A percentile compares a stretch with the other conserved stretches of the same genome.
Evolutionary conservation across 2,797 vertebrate species (phyloP).

Genomic region (Thunnus albacares): DNA sequence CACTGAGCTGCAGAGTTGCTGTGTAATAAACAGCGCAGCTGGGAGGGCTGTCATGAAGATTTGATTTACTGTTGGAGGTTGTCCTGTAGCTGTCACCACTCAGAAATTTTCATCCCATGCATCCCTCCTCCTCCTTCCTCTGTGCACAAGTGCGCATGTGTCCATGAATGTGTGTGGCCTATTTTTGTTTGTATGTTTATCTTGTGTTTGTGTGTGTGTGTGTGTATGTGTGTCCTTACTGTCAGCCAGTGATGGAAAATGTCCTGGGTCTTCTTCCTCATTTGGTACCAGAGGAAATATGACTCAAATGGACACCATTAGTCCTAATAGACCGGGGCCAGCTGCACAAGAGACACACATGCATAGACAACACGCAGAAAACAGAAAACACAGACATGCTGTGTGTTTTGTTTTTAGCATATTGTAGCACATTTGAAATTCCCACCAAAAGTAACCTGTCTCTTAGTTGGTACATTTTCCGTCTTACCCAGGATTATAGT

Average conservation of each 20-base stretch:
- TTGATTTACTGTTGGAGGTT: conserved; percentile 63
- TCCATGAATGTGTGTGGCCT: conserved; percentile 52
- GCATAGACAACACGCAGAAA: not conserved
- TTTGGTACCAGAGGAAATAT: conserved; percentile 75
- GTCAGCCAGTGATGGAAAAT: conserved; percentile 66
- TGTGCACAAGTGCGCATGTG: conserved; percentile 9
- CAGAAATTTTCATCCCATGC: conserved; percentile 41
- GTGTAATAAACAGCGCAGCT: conserved; percentile 64
- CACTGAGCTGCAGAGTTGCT: conserved; percentile 31
- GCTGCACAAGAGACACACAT: conserved; percentile 50
- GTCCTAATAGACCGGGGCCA: conserved; percentile 66
- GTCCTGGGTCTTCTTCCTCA: conserved; percentile 72
- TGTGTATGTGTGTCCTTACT: conserved; percentile 28
- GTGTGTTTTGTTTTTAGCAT: not conserved
- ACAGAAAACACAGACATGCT: conserved; percentile 2
- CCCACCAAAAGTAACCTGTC: too few species aligned
- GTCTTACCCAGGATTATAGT: not conserved
- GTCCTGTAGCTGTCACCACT: conserved; percentile 60
- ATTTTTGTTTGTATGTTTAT: conserved; percentile 67
- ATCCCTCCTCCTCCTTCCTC: conserved; percentile 45
- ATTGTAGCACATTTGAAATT: not conserved
- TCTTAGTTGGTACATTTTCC: too few species aligned
- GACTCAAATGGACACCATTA: conserved; percentile 73
- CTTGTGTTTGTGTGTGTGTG: conserved; percentile 16
- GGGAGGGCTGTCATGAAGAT: conserved; percentile 51